Evolutionary conservation across 2,113 vertebrate genomes (phyloP).

Genomic region (Leptocoma aspasia): DNA sequence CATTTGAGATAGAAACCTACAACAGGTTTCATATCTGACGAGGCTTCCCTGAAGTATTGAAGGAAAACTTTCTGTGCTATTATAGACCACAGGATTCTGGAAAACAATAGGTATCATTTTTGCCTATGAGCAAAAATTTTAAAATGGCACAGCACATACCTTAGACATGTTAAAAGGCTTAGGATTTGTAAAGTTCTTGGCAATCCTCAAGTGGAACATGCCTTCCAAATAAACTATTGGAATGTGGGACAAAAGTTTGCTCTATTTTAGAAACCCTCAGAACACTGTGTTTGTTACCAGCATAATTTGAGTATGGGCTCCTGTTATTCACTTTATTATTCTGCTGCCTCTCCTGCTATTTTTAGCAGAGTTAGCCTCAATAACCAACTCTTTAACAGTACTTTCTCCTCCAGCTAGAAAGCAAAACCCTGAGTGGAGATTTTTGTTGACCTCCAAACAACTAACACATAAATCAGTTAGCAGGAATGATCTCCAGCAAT

Average conservation of each 20-base stretch:
- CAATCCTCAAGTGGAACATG: slow-evolving; percentile 45
- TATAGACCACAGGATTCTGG: not conserved
- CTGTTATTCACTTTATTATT: slow-evolving; percentile 40
- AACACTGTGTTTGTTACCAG: slow-evolving; percentile 39
- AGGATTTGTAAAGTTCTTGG: slow-evolving; percentile 52
- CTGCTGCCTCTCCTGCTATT: slow-evolving; percentile 20
- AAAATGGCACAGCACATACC: slow-evolving; percentile 15
- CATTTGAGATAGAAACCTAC: not conserved
- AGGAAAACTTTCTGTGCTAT: not conserved
- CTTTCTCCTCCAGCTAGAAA: slow-evolving; percentile 22
- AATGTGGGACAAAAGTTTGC: slow-evolving; percentile 44
- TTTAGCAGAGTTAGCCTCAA: not conserved
- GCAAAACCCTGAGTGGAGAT: not conserved
- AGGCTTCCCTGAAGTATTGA: not conserved
- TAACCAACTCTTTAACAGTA: slow-evolving; percentile 20
- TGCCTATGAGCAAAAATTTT: slow-evolving; percentile 6
- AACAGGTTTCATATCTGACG: not conserved
- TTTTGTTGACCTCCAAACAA: slow-evolving; percentile 35
- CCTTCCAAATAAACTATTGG: slow-evolving; percentile 51
- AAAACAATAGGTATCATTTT: slow-evolving; percentile 37
- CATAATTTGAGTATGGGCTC: not conserved
- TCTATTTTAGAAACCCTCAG: slow-evolving; percentile 50
- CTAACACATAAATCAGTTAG: not conserved
- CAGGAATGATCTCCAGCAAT: not conserved
- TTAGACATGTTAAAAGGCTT: slow-evolving; percentile 37